Base-by-base conservation (phyloP, 1,140 invertebrate species). In the Aphelenchoides avenae region DNA sequence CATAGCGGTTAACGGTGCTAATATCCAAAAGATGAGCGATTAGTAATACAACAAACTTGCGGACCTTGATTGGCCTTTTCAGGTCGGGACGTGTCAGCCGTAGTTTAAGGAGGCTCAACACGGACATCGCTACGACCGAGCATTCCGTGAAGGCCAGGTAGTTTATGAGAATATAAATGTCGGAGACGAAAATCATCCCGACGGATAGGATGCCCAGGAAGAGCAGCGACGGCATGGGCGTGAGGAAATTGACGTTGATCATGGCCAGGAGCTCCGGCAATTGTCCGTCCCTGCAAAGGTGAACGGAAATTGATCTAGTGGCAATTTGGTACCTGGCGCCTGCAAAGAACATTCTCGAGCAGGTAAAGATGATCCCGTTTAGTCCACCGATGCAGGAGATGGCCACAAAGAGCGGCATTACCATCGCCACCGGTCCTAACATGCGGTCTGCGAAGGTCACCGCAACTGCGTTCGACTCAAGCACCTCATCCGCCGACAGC, bases 141-240 rank as follows among this genome's bases (percentile, higher is more conserved):
- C 89, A 86, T 79, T 95, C 91, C 40, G 92, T 88, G 73, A 92
- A 92, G 44, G 87, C 88, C 22, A 91, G 86, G 78, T 91, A 95
- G 76, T 91, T 90, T 58, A 96, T 93, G 15, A 96, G 83, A 3
- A 84, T 83, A 78, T 89, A 89, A n/a, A 92, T 85, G 77, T 94
- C 86, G 70, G 85, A 85, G 22, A 87, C 86, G 51, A 85, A 84
- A 54, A 95, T 79, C 85, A 92, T 91, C 22, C 88, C 70, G 46
- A 94, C 78, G 5, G 90, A 91, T 52, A 92, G 69, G 11, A 79
- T 26, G 36, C 82, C 80, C 80, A 75, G 56, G 27, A 75, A 63
- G 11, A 77, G 51, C 2, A 75, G 37, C 18, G 68, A 73, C n/a
- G 75, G 74, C 20, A 71, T 70, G 1, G 72, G 72, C 20, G 72